Conservation (phyloP, 2,888 invertebrate genomes). For the Axea sp. region DNA sequence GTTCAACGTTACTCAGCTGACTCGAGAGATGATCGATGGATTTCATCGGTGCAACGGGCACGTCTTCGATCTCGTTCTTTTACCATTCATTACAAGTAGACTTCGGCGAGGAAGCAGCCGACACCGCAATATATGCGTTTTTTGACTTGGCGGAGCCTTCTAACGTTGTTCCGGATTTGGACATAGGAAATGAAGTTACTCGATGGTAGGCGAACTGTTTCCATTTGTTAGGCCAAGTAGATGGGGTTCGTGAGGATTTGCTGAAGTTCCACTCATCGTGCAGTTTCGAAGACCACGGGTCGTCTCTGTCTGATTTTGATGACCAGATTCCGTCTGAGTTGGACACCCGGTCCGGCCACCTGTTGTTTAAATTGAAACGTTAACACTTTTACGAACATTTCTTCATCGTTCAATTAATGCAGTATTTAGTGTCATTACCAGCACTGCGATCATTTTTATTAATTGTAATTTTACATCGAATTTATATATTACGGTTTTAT, state of each 20-base stretch:
- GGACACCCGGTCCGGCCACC: constrained; percentile 43
- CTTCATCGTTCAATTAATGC: too few relatives aligned
- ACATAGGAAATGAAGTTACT: constrained; percentile 71
- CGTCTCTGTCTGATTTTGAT: constrained; percentile 43
- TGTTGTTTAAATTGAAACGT: too few relatives aligned
- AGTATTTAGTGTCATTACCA: too few relatives aligned
- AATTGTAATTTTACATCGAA: too few relatives aligned
- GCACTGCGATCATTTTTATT: too few relatives aligned
- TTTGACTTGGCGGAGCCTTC: constrained; percentile 65
- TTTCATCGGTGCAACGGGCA: constrained; percentile 55
- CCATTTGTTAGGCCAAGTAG: constrained; percentile 73
- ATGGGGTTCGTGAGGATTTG: constrained; percentile 60
- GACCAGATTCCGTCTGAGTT: constrained; percentile 56
- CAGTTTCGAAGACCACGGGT: constrained; percentile 61
- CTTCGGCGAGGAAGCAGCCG: constrained; percentile 72
- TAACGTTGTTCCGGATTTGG: constrained; percentile 68
- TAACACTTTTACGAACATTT: too few relatives aligned
- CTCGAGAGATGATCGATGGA: constrained; percentile 66
- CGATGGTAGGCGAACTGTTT: constrained; percentile 76
- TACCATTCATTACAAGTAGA: constrained; percentile 73
- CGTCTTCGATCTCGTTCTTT: constrained; percentile 73
- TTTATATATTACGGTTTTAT: too few relatives aligned
- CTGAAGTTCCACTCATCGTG: constrained; percentile 69
- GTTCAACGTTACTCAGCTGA: constrained; percentile 65
- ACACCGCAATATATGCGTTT: constrained; percentile 76